Conservation (phyloP, 2,797 vertebrate species). For the Neoniphon sammara region DNA sequence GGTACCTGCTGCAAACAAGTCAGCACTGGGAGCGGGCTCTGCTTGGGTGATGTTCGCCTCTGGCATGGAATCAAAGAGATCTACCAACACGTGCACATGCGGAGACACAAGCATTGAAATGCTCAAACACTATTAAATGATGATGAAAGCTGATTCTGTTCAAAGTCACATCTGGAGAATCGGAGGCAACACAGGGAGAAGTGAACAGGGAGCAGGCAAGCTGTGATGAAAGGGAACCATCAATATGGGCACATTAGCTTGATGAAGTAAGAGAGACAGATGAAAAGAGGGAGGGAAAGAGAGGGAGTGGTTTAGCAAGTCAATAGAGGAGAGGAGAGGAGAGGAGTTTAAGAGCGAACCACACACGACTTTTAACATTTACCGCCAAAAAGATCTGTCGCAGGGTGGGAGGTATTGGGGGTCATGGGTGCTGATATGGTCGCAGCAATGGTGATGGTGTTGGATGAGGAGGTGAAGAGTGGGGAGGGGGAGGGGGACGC, state of each 20-base stretch:
- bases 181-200: background rate
- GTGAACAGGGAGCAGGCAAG: slow-evolving; percentile 22
- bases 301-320: background rate
- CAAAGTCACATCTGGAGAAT: slow-evolving; percentile 30
- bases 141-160: slow-evolving; percentile 8
- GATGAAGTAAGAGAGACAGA: slow-evolving; percentile 10
- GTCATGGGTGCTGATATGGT: slow-evolving; percentile 83
- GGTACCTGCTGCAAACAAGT: slow-evolving; percentile 97
- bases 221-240: slow-evolving; percentile 19
- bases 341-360: slow-evolving; percentile 47
- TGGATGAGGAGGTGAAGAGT: slow-evolving; percentile 76
- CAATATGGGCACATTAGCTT: slow-evolving; percentile 46
- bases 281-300: background rate
- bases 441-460: slow-evolving; percentile 84
- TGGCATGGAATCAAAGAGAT: slow-evolving; percentile 93
- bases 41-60: slow-evolving; percentile 83
- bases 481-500: slow-evolving; percentile 60
- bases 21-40: slow-evolving; percentile 88
- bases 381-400: slow-evolving; percentile 98
- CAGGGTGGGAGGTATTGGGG: slow-evolving; percentile 75
- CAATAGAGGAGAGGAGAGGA: slow-evolving; percentile 53
- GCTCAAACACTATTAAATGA: slow-evolving; percentile 20
- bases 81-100: slow-evolving; percentile 89
- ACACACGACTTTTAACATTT: slow-evolving; percentile 76
- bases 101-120: slow-evolving; percentile 69